Evolutionary conservation across 2,888 invertebrate genomes (phyloP).

Genomic region (Drosophila setosimentum): DNA sequence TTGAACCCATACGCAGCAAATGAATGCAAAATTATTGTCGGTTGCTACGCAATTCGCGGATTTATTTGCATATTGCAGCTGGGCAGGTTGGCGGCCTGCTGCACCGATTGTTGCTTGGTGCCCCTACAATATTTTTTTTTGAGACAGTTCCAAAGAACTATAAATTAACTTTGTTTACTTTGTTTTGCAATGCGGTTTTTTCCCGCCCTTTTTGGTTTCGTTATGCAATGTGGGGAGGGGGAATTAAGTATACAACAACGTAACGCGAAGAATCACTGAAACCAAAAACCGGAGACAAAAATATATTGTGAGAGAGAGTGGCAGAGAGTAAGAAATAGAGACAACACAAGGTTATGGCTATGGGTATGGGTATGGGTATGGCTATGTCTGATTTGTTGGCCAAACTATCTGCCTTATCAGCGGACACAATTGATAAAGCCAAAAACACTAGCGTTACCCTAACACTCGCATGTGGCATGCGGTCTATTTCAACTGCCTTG

Average conservation of each 20-base stretch:
- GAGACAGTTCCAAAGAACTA: constrained; percentile 62
- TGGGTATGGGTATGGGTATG: constrained; percentile 28
- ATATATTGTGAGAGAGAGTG: not conserved
- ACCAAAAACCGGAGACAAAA: constrained; percentile 20
- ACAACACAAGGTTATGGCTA: constrained; percentile 25
- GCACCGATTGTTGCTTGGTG: not conserved
- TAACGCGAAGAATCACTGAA: constrained; percentile 12
- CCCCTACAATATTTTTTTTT: constrained; percentile 4
- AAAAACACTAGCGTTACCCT: constrained; percentile 43
- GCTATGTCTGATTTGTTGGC: constrained; percentile 56
- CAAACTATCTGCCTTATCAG: constrained; percentile 78
- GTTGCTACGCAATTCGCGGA: constrained; percentile 73
- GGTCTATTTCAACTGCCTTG: not conserved
- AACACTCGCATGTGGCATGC: not conserved
- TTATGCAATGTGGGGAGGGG: constrained; percentile 70
- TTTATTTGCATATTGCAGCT: constrained; percentile 73
- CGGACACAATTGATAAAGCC: constrained; percentile 74
- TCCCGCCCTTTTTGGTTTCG: constrained; percentile 70
- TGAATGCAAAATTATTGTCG: constrained; percentile 64
- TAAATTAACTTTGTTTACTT: constrained; percentile 64
- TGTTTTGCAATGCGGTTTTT: constrained; percentile 47
- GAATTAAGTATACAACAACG: constrained; percentile 48
- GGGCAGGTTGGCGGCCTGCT: constrained; percentile 35
- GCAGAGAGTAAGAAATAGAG: constrained; percentile 6
- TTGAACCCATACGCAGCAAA: constrained; percentile 32